Percentiles rank a stretch among this genome's conserved stretches.
These are phyloP conservation scores for Gambusia holbrooki DNA, from an alignment of 2,113 vertebrate species.

Conservation along the genomic window DNA sequence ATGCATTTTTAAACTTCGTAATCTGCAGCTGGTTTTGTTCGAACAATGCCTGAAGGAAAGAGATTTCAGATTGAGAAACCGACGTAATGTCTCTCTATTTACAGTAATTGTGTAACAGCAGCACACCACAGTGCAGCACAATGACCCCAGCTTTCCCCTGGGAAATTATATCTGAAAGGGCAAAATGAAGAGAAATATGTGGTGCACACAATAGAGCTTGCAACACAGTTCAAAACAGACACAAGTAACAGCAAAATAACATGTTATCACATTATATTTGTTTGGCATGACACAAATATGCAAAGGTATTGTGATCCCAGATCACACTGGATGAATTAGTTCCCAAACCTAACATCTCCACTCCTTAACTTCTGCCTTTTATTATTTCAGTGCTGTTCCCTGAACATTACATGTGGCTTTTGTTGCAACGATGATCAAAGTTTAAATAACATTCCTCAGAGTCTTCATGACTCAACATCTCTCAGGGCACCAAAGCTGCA, in stretches of 20 bases:
- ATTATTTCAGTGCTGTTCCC: not conserved
- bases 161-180: slow-evolving; percentile 57
- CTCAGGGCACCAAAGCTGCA: too few species aligned
- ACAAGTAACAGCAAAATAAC: not conserved
- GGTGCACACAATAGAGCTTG: slow-evolving; percentile 16
- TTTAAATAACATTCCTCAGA: not conserved
- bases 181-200: slow-evolving; percentile 26
- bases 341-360: not conserved
- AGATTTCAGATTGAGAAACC: slow-evolving; percentile 41
- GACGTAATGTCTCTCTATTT: slow-evolving; percentile 25
- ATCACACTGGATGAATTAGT: not conserved
- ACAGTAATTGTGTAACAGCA: slow-evolving; percentile 48
- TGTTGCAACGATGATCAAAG: not conserved
- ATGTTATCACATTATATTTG: not conserved
- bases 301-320: not conserved
- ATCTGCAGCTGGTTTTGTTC: slow-evolving; percentile 10
- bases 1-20: slow-evolving; percentile 30
- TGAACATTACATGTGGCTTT: not conserved
- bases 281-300: slow-evolving; percentile 1
- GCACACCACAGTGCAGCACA: slow-evolving; percentile 33
- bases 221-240: not conserved
- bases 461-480: not conserved
- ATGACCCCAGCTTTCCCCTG: slow-evolving; percentile 4
- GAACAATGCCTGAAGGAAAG: slow-evolving; percentile 30
- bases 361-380: not conserved